Evolutionary conservation across 2,113 vertebrate species (phyloP), one percentile per base, ranked within the genome.

Genomic region (Hyla sarda): DNA sequence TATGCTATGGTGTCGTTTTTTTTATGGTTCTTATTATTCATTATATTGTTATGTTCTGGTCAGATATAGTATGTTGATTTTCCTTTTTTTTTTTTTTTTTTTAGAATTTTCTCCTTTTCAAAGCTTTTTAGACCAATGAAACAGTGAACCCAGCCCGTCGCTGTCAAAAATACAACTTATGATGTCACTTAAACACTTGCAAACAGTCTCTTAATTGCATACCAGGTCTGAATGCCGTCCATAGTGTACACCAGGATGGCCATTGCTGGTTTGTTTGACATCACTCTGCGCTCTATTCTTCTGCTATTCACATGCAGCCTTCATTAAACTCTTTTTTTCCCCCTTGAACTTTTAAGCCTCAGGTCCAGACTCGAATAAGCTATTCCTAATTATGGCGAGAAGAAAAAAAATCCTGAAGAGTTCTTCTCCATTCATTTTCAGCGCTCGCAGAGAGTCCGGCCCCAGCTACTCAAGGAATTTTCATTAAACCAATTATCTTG

Each of bases 401-500:
- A 92, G 90, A 90, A 78, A 88, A 90, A 74, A 88, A 87, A 89
- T 89, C 91, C 91, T 91, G 19, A 91, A 95, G 93, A 94, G 95
- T 92, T 96, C 93, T 92, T 91, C 92, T 89, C 89, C 94, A 96
- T 97, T 96, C 96, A 96, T 95, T 91, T 90, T 93, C 88, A 92
- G 91, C 92, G 93, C 95, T 95, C 93, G 95, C 91, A 94, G 94
- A 90, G 88, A 28, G 90, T 90, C 88, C 91, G 90, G 92, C 90
- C 90, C 91, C 88, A 93, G 92, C 93, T 92, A 94, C 93, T 87
- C 88, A 87, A 93, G 91, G 93, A 94, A 92, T 95, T n/a, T 93
- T 94, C 94, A 96, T 95, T 96, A 95, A 96, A 96, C 94, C 94
- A 96, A 96, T 95, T 93, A 93, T 91, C 89, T 91, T 92, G 92